Conservation (phyloP, 1,140 invertebrate genomes). For the Drosophila asahinai region DNA sequence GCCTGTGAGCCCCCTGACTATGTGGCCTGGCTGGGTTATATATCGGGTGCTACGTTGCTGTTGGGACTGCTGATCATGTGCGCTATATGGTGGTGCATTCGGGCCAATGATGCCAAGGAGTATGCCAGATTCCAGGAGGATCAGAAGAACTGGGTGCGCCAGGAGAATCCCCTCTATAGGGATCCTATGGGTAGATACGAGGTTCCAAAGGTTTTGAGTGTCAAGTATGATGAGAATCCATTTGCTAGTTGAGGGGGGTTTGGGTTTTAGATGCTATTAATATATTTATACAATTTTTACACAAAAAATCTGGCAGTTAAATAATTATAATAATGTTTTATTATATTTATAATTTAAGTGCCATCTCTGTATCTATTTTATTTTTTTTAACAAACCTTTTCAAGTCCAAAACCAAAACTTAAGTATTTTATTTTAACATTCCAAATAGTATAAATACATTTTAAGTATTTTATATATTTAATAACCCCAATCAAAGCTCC, state of each 20-base stretch:
- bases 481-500: not conserved
- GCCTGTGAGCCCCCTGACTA: conserved; percentile 81
- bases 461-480: no score
- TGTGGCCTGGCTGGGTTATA: conserved; percentile 70
- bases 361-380: not conserved
- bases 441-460: not conserved
- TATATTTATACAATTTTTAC: not conserved
- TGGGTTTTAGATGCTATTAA: not conserved
- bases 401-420: not conserved
- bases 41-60: conserved; percentile 85
- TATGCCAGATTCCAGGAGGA: conserved; percentile 86
- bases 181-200: conserved; percentile 86
- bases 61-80: conserved; percentile 85
- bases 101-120: conserved; percentile 85
- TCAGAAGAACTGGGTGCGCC: conserved; percentile 77
- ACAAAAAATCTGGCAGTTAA: not conserved
- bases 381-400: no score
- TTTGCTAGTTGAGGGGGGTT: conserved; percentile 50
- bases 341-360: no score
- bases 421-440: not conserved
- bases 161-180: conserved; percentile 87
- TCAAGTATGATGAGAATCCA: conserved; percentile 66
- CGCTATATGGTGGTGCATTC: conserved; percentile 84
- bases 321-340: no score
- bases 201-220: conserved; percentile 85